phyloP scores from a whole-genome alignment of 64 coral and sea anemone species.

The Acropora tenuis region DNA sequence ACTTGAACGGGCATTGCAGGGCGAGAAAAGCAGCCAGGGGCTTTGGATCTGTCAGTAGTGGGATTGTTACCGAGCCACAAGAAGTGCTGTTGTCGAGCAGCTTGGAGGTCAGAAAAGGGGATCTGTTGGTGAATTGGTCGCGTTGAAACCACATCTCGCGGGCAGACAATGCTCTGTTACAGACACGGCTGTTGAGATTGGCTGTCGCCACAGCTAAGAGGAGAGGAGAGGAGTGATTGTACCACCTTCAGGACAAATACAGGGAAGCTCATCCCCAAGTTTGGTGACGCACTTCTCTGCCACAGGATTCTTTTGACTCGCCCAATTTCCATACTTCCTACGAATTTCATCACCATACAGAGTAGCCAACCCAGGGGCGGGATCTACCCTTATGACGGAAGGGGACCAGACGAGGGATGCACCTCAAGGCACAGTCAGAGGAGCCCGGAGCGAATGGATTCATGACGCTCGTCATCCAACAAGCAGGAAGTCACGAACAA shows the following conservation, averaged over 20 bases:
- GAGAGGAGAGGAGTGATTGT: background rate
- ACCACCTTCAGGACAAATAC: slow-evolving; percentile 30
- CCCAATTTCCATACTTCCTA: slow-evolving; percentile 25
- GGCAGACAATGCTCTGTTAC: slow-evolving; percentile 11
- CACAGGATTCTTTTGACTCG: slow-evolving; percentile 39
- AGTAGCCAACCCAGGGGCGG: slow-evolving; percentile 20
- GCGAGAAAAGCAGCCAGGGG: background rate
- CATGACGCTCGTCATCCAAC: background rate
- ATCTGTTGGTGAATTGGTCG: slow-evolving; percentile 54
- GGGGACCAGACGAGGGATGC: background rate
- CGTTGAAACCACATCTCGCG: slow-evolving; percentile 32
- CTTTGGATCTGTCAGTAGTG: slow-evolving; percentile 62
- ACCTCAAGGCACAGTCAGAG: slow-evolving; percentile 22
- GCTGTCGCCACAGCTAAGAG: background rate
- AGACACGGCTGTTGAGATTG: slow-evolving; percentile 6
- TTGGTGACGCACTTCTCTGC: slow-evolving; percentile 21
- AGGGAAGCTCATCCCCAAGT: slow-evolving; percentile 26
- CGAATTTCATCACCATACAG: background rate
- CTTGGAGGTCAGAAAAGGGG: slow-evolving; percentile 42
- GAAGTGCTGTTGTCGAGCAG: slow-evolving; percentile 45
- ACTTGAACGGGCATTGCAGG: slow-evolving; percentile 15
- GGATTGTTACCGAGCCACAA: slow-evolving; percentile 51
- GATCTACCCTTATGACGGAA: slow-evolving; percentile 50
- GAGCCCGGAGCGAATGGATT: slow-evolving; percentile 12
- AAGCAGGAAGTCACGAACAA: background rate